These are phyloP conservation scores for Gryon sp. DNA, from an alignment of 1,140 invertebrate genomes.

Conservation along the genomic window DNA sequence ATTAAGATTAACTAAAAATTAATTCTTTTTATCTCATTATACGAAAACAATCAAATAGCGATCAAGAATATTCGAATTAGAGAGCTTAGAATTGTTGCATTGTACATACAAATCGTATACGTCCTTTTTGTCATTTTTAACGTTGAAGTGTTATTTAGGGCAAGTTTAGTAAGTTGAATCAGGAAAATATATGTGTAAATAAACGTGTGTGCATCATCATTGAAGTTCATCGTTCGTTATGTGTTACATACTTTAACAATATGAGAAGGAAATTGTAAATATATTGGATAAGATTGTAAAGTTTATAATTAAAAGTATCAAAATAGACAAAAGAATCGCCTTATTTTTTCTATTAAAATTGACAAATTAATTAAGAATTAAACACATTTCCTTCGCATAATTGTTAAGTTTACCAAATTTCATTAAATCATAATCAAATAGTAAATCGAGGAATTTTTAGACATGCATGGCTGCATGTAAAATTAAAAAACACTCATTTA, in stretches of 20 bases:
- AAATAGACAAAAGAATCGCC: too few relatives aligned
- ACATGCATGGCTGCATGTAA: constrained; percentile 75
- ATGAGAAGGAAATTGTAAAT: constrained; percentile 18
- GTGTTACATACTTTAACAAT: constrained; percentile 15
- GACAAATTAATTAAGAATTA: too few relatives aligned
- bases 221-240: constrained; percentile 42
- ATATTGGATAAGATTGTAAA: too few relatives aligned
- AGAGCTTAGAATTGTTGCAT: constrained; percentile 25
- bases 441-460: constrained; percentile 55
- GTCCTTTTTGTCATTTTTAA: constrained; percentile 15
- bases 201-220: constrained; percentile 26
- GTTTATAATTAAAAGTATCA: constrained; percentile 1
- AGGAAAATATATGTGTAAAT: constrained; percentile 23
- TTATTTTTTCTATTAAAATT: too few relatives aligned
- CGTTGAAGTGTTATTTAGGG: constrained; percentile 27
- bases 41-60: constrained; percentile 6
- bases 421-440: constrained; percentile 20
- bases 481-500: constrained; percentile 65
- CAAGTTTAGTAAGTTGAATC: constrained; percentile 19
- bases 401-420: constrained; percentile 8
- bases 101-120: constrained; percentile 49
- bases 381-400: constrained; percentile 6
- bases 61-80: constrained; percentile 22
- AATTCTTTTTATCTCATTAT: constrained; percentile 25
- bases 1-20: constrained; percentile 18